Conservation (phyloP, 2,888 invertebrate species). For the Chironomus tentans region DNA sequence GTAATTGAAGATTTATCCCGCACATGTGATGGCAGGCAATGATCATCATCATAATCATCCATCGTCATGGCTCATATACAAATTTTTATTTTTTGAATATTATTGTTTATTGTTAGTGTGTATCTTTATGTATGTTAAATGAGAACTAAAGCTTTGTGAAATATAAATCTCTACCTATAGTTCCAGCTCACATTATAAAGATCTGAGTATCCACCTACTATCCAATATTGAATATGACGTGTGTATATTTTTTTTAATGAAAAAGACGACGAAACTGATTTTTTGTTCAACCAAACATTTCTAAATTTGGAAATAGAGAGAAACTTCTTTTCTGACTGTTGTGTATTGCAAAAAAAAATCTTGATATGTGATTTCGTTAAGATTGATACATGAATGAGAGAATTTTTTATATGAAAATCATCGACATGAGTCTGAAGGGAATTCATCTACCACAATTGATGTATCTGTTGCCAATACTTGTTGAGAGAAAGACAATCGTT, state of each 20-base stretch:
- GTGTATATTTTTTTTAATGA: slow-evolving; percentile 11
- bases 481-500: no score
- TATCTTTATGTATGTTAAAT: neutral
- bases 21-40: neutral
- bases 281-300: neutral
- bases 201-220: slow-evolving; percentile 16
- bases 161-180: slow-evolving; percentile 7
- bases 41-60: neutral
- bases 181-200: neutral
- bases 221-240: slow-evolving; percentile 7
- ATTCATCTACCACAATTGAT: neutral
- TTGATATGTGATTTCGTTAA: neutral
- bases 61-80: no score
- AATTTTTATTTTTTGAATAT: neutral
- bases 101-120: neutral
- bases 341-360: neutral
- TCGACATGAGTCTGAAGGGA: neutral
- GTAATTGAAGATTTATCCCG: neutral
- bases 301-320: slow-evolving; percentile 14
- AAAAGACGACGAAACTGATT: neutral
- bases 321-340: neutral
- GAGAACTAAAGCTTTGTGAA: slow-evolving; percentile 5
- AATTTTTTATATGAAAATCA: neutral
- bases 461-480: neutral
- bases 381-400: neutral